Evolutionary conservation across 2,113 vertebrate species (phyloP).

Genomic region (Rhinichthys klamathensis): DNA sequence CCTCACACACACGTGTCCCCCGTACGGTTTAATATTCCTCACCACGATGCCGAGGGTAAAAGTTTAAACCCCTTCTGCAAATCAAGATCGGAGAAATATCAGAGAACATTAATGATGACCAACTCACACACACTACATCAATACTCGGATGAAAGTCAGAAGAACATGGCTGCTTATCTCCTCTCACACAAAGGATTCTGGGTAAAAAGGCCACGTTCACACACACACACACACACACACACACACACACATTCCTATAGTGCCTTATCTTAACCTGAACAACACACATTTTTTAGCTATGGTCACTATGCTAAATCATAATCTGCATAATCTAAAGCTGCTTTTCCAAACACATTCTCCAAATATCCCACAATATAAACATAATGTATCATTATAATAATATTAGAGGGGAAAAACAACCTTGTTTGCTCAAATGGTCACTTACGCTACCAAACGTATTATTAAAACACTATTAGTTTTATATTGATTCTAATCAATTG

Average conservation of each 20-base stretch:
- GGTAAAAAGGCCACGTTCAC: constrained; percentile 28
- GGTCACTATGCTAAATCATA: no score
- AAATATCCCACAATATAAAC: not conserved
- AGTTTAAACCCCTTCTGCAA: constrained; percentile 50
- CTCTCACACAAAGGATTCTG: not conserved
- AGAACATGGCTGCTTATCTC: constrained; percentile 27
- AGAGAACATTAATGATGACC: constrained; percentile 53
- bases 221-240: constrained; percentile 7
- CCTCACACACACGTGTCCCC: constrained; percentile 16
- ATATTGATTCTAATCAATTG: not conserved
- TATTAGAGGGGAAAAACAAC: not conserved
- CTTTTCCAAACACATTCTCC: not conserved
- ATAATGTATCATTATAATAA: not conserved
- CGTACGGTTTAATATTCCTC: constrained; percentile 46
- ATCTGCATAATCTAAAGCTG: not conserved
- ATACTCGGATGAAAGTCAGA: constrained; percentile 43
- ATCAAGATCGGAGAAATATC: constrained; percentile 52
- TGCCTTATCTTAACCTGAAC: not conserved
- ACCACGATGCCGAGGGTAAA: constrained; percentile 17
- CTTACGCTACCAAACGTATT: not conserved
- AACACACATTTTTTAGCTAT: not conserved
- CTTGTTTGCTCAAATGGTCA: not conserved
- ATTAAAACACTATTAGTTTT: not conserved
- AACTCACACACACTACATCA: constrained; percentile 52
- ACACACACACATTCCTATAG: not conserved